Conservation (phyloP, 1,140 invertebrate genomes). For the Brachionus paranguensis region DNA sequence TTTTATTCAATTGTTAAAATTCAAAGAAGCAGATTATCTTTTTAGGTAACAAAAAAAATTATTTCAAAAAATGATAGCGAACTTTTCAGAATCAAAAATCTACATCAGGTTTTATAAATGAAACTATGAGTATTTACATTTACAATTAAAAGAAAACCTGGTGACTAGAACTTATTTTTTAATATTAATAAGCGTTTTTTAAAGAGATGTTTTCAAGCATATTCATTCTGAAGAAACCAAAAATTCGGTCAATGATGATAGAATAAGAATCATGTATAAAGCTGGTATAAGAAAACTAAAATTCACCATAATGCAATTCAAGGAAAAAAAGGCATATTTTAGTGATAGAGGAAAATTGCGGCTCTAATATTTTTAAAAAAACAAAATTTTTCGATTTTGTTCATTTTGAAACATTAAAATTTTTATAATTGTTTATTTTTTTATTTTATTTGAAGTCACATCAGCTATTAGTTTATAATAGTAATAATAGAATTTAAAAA, state of each 20-base stretch:
- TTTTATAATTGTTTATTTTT: no score
- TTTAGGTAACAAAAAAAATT: not conserved
- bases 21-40: constrained; percentile 4
- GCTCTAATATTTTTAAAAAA: no score
- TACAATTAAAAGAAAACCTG: not conserved
- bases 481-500: no score
- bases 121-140: no score
- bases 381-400: no score
- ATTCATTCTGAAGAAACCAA: not conserved
- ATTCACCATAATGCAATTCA: not conserved
- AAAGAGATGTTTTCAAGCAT: not conserved
- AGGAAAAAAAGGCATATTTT: constrained; percentile 3
- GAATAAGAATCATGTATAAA: constrained; percentile 4
- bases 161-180: not conserved
- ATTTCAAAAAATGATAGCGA: not conserved
- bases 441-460: no score
- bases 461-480: no score
- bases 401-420: no score
- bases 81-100: not conserved
- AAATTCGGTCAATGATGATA: constrained; percentile 8
- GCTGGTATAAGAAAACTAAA: constrained; percentile 12
- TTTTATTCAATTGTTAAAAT: constrained; percentile 12
- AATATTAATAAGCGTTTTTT: not conserved
- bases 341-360: constrained; percentile 18
- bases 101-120: not conserved